phyloP scores from a whole-genome alignment of 2,888 invertebrate genomes.

The Pseudolycoriella hygida region DNA sequence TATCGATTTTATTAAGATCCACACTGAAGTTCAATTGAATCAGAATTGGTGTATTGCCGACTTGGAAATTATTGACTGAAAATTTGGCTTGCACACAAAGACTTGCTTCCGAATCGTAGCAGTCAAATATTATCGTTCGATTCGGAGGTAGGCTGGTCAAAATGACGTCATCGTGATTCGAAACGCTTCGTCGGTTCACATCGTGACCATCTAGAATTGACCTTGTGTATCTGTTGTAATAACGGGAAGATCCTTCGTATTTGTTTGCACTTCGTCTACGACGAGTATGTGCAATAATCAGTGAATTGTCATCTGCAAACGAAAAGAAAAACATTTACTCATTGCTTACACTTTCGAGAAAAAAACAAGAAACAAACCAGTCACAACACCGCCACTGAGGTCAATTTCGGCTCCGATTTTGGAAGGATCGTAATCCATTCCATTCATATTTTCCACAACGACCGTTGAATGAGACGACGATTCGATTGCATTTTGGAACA shows the following conservation, averaged over 20 bases:
- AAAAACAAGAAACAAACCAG: not conserved
- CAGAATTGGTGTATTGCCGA: slow-evolving; percentile 18
- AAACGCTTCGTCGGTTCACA: slow-evolving; percentile 1
- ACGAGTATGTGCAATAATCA: not conserved
- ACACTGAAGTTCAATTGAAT: slow-evolving; percentile 22
- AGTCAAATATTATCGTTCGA: slow-evolving; percentile 28
- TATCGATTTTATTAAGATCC: slow-evolving; percentile 24
- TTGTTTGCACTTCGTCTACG: not conserved
- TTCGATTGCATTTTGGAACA: slow-evolving; percentile 21
- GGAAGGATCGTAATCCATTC: slow-evolving; percentile 11
- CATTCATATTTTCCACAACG: slow-evolving; percentile 9
- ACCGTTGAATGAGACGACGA: slow-evolving; percentile 9
- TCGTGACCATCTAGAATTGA: slow-evolving; percentile 2
- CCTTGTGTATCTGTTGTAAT: slow-evolving; percentile 4
- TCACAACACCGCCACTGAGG: not conserved
- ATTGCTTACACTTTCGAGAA: too few species aligned
- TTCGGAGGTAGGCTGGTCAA: slow-evolving; percentile 20
- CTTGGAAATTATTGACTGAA: slow-evolving; percentile 21
- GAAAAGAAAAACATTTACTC: too few species aligned
- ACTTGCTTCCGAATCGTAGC: slow-evolving; percentile 19
- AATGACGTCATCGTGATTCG: slow-evolving; percentile 5
- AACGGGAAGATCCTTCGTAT: not conserved
- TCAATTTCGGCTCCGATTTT: slow-evolving; percentile 8
- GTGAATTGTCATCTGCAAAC: too few species aligned
- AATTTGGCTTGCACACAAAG: slow-evolving; percentile 23